Percentiles rank a stretch among this genome's conserved stretches.
phyloP scores from a whole-genome alignment of 53 echinoderm and acorn worm species.

The Echinarachnius parma region DNA sequence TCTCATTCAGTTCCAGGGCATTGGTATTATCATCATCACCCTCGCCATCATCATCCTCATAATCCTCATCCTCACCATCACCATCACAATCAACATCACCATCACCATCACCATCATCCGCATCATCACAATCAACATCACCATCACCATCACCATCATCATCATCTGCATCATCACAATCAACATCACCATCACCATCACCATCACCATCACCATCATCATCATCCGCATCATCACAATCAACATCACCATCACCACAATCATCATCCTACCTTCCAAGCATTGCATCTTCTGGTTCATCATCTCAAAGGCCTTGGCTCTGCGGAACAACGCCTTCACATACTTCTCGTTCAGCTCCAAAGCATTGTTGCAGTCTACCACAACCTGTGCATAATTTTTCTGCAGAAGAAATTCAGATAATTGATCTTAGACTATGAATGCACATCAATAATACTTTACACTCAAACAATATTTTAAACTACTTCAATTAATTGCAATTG shows the following conservation, averaged over 20 bases:
- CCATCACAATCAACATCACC: background rate
- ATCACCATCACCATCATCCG: background rate
- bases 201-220: no score
- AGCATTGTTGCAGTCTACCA: slow-evolving; percentile 74
- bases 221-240: background rate
- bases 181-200: background rate
- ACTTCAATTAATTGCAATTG: no score
- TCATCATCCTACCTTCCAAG: slow-evolving; percentile 73
- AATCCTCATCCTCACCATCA: background rate
- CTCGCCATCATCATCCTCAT: background rate
- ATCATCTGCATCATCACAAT: background rate
- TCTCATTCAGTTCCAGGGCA: background rate
- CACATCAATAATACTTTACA: no score
- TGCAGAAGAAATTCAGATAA: no score
- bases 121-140: background rate
- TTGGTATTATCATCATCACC: background rate
- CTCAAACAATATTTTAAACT: no score
- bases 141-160: background rate
- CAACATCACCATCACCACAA: background rate
- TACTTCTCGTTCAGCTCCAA: slow-evolving; percentile 80
- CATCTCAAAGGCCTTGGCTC: slow-evolving; percentile 88
- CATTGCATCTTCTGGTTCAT: slow-evolving; percentile 77
- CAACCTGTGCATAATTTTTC: slow-evolving; percentile 76
- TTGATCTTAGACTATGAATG: no score
- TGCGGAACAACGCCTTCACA: slow-evolving; percentile 86